Conservation (phyloP, 64 coral and sea anemone species). For the Anthopleura sola region DNA sequence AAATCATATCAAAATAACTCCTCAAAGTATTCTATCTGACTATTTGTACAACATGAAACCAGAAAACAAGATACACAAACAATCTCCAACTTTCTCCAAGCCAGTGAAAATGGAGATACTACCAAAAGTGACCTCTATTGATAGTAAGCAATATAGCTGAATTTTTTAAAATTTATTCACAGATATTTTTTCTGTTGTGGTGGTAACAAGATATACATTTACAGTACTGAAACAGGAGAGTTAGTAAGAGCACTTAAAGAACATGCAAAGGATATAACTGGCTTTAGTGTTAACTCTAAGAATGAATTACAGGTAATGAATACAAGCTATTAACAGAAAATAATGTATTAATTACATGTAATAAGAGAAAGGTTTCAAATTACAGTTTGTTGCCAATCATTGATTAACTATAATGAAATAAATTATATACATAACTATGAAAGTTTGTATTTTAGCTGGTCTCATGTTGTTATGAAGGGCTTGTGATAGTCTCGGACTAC, state of each 20-base stretch:
- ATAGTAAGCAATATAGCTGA: too few species aligned
- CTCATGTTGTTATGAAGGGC: constrained; percentile 48
- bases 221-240: constrained; percentile 61
- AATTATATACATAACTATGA: neutral
- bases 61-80: too few species aligned
- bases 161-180: neutral
- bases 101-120: too few species aligned
- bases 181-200: constrained; percentile 79
- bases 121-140: too few species aligned
- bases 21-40: too few species aligned
- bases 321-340: neutral
- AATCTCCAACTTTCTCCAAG: too few species aligned
- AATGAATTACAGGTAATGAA: constrained; percentile 81
- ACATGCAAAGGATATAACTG: constrained; percentile 45
- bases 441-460: constrained; percentile 60
- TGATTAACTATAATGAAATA: too few species aligned
- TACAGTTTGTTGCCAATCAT: too few species aligned
- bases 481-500: constrained; percentile 81
- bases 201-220: constrained; percentile 59
- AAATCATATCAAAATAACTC: too few species aligned
- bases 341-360: too few species aligned
- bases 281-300: constrained; percentile 56
- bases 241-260: constrained; percentile 58
- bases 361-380: too few species aligned
- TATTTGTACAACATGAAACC: too few species aligned